These are phyloP conservation scores for Genyomyrus donnyi DNA, from an alignment of 2,113 vertebrate species.

Conservation along the genomic window DNA sequence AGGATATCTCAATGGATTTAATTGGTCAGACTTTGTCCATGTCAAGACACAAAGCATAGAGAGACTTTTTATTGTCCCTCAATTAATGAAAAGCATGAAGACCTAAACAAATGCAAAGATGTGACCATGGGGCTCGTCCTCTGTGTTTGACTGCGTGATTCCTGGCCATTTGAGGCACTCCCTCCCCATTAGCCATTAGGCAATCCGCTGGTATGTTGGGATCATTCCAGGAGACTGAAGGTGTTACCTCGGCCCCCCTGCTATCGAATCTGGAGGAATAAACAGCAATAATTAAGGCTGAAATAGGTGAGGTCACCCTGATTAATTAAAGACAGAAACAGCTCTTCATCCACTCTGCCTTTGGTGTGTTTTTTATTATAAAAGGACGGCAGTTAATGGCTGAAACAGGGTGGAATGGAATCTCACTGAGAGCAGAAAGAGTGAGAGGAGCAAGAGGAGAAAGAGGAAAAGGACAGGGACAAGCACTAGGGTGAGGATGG, in stretches of 20 bases:
- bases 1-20: neutral
- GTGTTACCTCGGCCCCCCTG: neutral
- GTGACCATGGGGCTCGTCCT: neutral
- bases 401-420: neutral
- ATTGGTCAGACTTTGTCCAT: neutral
- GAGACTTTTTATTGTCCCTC: neutral
- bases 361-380: neutral
- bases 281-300: neutral
- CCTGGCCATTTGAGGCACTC: neutral
- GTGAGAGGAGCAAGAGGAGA: neutral
- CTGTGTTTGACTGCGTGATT: neutral
- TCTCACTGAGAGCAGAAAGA: neutral
- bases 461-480: neutral
- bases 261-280: neutral
- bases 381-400: neutral
- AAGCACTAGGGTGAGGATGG: neutral
- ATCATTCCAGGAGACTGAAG: neutral
- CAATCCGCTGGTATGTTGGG: neutral
- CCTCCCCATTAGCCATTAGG: neutral
- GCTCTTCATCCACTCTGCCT: neutral
- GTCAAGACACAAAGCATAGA: neutral
- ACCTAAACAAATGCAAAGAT: neutral
- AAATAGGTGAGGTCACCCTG: neutral
- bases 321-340: neutral
- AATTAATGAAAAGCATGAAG: neutral